A percentile compares a stretch with the other conserved stretches of the same genome.
These are phyloP conservation scores for Boloria selene DNA, from an alignment of 2,888 invertebrate genomes.

Conservation along the genomic window DNA sequence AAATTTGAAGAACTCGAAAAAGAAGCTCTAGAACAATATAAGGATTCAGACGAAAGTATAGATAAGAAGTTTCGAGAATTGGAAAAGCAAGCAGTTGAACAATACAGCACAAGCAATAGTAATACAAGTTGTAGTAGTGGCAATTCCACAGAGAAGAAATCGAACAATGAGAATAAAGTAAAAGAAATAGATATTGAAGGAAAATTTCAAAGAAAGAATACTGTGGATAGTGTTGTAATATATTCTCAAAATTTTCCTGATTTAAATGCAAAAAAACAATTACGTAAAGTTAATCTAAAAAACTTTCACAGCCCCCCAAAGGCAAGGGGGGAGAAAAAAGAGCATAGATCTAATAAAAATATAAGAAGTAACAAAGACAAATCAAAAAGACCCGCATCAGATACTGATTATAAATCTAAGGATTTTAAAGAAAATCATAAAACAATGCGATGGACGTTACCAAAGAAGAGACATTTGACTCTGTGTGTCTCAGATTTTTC, in stretches of 20 bases:
- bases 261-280: conserved; percentile 60
- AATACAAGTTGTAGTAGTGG: conserved; percentile 77
- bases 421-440: conserved; percentile 59
- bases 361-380: conserved; percentile 59
- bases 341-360: conserved; percentile 61
- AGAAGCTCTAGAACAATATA: conserved; percentile 83
- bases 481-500: conserved; percentile 71
- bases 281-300: conserved; percentile 77
- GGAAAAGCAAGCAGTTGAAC: conserved; percentile 86
- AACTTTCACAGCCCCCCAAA: conserved; percentile 80
- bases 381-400: conserved; percentile 67
- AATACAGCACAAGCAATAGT: conserved; percentile 81
- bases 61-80: conserved; percentile 84
- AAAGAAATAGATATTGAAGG: conserved; percentile 56
- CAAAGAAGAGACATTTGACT: conserved; percentile 70
- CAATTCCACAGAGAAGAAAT: conserved; percentile 64
- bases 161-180: conserved; percentile 50
- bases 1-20: conserved; percentile 82
- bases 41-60: conserved; percentile 81
- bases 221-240: conserved; percentile 71
- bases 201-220: conserved; percentile 74
- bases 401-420: conserved; percentile 70
- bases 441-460: conserved; percentile 66
- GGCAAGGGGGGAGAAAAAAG: conserved; percentile 81
- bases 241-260: conserved; percentile 78